phyloP scores from a whole-genome alignment of 92 coral and sea anemone genomes.

The Parazoanthus atlanticus region DNA sequence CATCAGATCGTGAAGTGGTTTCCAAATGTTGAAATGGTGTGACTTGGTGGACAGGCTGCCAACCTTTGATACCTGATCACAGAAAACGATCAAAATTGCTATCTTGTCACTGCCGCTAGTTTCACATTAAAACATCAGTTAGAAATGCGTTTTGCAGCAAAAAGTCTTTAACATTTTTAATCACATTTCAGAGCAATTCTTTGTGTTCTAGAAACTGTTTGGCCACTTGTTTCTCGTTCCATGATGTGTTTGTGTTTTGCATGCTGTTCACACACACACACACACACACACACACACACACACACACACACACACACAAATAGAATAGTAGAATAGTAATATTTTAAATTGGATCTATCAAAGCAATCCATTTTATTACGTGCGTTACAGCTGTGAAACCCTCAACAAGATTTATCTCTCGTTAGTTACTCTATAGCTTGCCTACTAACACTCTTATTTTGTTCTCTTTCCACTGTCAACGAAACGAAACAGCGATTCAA shows the following conservation, averaged over 20 bases:
- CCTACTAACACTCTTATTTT: background rate
- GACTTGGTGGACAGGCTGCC: constrained; percentile 66
- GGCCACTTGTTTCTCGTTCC: background rate
- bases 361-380: background rate
- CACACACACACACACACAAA: background rate
- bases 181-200: background rate
- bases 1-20: background rate
- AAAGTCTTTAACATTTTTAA: background rate
- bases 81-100: background rate
- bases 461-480: background rate
- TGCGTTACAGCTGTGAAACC: background rate
- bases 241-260: background rate
- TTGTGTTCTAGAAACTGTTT: background rate
- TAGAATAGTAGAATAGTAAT: too few species aligned
- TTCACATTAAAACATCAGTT: too few species aligned
- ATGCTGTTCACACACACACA: background rate
- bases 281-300: too few species aligned
- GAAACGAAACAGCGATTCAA: too few species aligned
- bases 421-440: background rate
- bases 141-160: background rate
- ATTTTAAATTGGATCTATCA: background rate
- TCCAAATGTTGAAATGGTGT: background rate
- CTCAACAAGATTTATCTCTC: background rate
- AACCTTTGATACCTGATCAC: constrained; percentile 82
- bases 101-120: background rate